phyloP scores from a whole-genome alignment of 2,888 invertebrate genomes.

The Hesperia comma region DNA sequence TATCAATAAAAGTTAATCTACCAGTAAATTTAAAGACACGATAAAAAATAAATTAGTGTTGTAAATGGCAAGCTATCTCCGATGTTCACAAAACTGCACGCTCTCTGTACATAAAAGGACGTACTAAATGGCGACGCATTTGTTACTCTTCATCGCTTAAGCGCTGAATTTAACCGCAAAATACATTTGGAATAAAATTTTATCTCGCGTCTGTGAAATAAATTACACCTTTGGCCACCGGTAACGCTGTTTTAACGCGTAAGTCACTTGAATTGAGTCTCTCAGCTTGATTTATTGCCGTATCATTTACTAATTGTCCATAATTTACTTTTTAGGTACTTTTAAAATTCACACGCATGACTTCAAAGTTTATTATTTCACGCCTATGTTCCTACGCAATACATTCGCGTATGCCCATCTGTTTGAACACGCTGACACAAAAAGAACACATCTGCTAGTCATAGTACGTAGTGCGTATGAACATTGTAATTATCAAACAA shows the following conservation, averaged over 20 bases:
- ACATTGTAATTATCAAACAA: conserved; percentile 37
- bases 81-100: conserved; percentile 26
- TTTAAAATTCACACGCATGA: conserved; percentile 24
- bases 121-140: conserved; percentile 35
- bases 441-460: conserved; percentile 35
- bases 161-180: conserved; percentile 39
- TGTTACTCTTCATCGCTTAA: conserved; percentile 39
- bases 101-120: conserved; percentile 31
- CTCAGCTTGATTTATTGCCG: conserved; percentile 42
- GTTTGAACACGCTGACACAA: conserved; percentile 15
- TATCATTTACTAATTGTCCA: conserved; percentile 44
- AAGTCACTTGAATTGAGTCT: conserved; percentile 45
- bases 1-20: not conserved
- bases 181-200: conserved; percentile 42
- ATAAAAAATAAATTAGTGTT: conserved; percentile 19
- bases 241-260: conserved; percentile 44
- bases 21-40: not conserved
- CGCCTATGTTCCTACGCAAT: not conserved
- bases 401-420: conserved; percentile 27
- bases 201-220: conserved; percentile 41
- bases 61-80: conserved; percentile 20
- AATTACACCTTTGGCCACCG: conserved; percentile 43
- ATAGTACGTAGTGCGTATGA: conserved; percentile 14
- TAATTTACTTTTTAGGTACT: conserved; percentile 37
- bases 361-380: conserved; percentile 18